Base-by-base conservation (phyloP, 2,888 invertebrate species). In the Ennomos quercinarius region DNA sequence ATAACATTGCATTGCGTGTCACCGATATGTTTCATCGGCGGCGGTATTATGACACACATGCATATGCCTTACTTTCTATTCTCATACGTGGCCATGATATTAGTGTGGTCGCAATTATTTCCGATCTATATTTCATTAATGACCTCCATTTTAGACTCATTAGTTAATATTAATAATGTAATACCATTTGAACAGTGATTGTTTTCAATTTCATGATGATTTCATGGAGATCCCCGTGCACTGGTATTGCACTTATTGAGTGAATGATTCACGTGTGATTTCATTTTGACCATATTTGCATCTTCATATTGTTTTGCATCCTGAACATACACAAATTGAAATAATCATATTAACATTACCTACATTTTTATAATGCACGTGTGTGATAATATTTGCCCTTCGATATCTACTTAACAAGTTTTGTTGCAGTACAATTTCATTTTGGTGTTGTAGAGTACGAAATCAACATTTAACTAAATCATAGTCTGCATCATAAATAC, bases 11-110 rank as follows among this genome's bases (percentile, higher is more conserved):
- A 78, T 84, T 84, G 76, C 81, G 81, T 83, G 77, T 79, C 79
- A 78, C 74, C 78, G 76, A 77, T 76, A 78, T 76, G 76, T 79
- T 67, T 78, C 73, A 77, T 80, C 72, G 70, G 70, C 70, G 75
- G 80, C 80, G 81, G 80, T 81, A 74, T 83, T 84, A 78, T 84
- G 77, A 81, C 85, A 84, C 84, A 84, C 81, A 80, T 83, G 74
- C 78, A 78, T 77, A 76, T 13, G 27, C 41, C 9, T 27, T 27
- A 27, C 27, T 27, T 27, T 27, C 27, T 27, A 27, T 27, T 6
- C 4, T 6, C 4, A 27, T 27, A 27, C 6, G 6, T 27, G 6
- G 46, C 12, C 12, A 34, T 38, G 10, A 27, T 34, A 35, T 13
- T n/a, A 6, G 27, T 27, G 13, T 39, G 39, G 49, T 11, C 41